Conservation (phyloP, 2,888 invertebrate genomes). For the Mechanitis messenoides region DNA sequence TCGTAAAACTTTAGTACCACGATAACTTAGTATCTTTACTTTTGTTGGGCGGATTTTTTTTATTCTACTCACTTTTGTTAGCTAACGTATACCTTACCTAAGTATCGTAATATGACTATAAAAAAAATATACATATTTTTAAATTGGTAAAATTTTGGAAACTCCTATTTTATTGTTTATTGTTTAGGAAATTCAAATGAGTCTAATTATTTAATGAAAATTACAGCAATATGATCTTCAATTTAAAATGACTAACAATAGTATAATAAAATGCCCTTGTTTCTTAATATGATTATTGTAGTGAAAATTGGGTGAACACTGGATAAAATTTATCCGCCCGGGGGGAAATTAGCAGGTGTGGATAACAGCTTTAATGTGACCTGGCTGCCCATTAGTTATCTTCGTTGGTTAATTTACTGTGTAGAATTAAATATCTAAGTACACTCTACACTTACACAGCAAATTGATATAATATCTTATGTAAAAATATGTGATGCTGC, state of each 20-base stretch:
- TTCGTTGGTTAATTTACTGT: conserved; percentile 19
- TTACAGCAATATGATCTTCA: background rate
- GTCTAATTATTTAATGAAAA: background rate
- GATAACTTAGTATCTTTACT: conserved; percentile 4
- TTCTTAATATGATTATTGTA: conserved; percentile 6
- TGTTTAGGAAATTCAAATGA: background rate
- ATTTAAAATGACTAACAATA: background rate
- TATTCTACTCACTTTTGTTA: conserved; percentile 1
- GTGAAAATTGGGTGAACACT: conserved; percentile 5
- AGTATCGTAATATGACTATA: background rate
- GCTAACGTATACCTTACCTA: background rate
- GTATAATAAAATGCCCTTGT: background rate
- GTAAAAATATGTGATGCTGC: background rate
- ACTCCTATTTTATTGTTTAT: background rate
- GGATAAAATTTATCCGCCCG: conserved; percentile 66
- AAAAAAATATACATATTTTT: too few species aligned
- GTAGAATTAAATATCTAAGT: conserved; percentile 11
- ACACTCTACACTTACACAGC: background rate
- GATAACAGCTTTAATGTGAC: conserved; percentile 25
- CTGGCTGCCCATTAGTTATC: conserved; percentile 20
- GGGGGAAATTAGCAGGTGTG: conserved; percentile 74
- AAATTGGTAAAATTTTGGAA: too few species aligned
- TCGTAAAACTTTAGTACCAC: conserved; percentile 21
- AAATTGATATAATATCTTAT: background rate
- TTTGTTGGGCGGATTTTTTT: conserved; percentile 5